Conservation (phyloP, 2,113 vertebrate species). For the Patagioenas fasciata region DNA sequence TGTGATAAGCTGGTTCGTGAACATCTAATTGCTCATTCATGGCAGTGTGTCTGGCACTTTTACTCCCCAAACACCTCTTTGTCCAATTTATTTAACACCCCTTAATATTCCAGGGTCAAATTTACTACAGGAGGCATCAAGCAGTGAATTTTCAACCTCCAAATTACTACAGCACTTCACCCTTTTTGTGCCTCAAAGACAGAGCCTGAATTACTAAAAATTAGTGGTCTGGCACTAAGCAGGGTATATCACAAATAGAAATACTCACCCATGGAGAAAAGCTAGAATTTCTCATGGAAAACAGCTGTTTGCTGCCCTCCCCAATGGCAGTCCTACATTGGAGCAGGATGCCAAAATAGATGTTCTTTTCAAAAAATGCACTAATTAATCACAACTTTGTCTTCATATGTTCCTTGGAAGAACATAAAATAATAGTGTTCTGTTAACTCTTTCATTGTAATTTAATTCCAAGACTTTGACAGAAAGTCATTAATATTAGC, state of each 20-base stretch:
- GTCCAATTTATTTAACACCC: slow-evolving; percentile 62
- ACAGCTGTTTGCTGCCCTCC: slow-evolving; percentile 33
- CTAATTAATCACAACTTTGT: slow-evolving; percentile 4
- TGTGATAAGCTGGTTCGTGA: slow-evolving; percentile 70
- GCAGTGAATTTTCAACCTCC: slow-evolving; percentile 53
- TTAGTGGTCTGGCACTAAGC: slow-evolving; percentile 39
- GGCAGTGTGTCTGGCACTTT: slow-evolving; percentile 55
- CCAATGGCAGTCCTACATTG: not conserved
- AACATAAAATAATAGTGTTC: not conserved
- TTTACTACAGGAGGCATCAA: slow-evolving; percentile 56
- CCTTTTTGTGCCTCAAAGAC: slow-evolving; percentile 47
- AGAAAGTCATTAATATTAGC: not conserved
- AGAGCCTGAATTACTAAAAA: slow-evolving; percentile 31
- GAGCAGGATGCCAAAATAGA: not conserved
- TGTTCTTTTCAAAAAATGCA: not conserved
- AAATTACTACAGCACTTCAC: slow-evolving; percentile 23
- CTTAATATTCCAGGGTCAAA: slow-evolving; percentile 64
- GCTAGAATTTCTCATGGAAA: slow-evolving; percentile 40
- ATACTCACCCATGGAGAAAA: slow-evolving; percentile 21
- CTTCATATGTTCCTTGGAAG: not conserved
- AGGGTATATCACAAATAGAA: slow-evolving; percentile 19
- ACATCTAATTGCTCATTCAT: slow-evolving; percentile 75
- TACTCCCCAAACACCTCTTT: slow-evolving; percentile 67
- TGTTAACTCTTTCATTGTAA: not conserved
- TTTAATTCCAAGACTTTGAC: not conserved